A percentile compares a stretch with the other conserved stretches of the same genome.
Evolutionary conservation across 2,113 vertebrate genomes (phyloP).

Genomic region (Rallus limicola): DNA sequence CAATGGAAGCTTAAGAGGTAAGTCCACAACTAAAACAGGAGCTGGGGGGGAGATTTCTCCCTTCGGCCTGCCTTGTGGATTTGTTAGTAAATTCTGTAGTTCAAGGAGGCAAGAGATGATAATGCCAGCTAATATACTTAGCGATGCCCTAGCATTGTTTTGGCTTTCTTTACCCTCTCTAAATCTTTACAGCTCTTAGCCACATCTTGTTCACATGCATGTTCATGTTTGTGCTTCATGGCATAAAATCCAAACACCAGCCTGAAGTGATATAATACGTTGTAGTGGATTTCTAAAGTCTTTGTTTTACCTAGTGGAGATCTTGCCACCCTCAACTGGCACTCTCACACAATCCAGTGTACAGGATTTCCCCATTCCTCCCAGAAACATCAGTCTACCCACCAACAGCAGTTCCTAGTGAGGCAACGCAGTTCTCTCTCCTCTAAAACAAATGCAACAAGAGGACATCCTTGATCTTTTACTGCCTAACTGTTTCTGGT

Average conservation of each 20-base stretch:
- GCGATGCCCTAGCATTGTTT: neutral
- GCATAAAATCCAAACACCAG: neutral
- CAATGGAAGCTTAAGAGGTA: neutral
- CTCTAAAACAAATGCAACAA: slow-evolving; percentile 22
- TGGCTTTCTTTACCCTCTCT: neutral
- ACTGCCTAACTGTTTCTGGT: slow-evolving; percentile 40
- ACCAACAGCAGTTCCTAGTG: neutral
- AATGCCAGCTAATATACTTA: neutral
- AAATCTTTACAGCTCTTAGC: neutral
- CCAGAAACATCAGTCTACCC: neutral
- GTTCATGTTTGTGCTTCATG: neutral
- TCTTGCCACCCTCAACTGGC: neutral
- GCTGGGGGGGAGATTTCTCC: neutral
- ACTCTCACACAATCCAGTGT: neutral
- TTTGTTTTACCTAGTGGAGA: neutral
- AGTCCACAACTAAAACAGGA: neutral
- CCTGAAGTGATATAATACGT: neutral
- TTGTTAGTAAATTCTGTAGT: neutral
- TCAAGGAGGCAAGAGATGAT: neutral
- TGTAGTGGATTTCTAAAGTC: neutral
- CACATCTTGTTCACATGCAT: neutral
- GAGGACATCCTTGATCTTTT: slow-evolving; percentile 42
- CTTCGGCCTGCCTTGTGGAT: neutral
- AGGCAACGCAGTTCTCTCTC: neutral
- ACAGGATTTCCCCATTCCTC: neutral